These are phyloP conservation scores for Cephalotes varians DNA, from an alignment of 2,888 invertebrate species.

Conservation along the genomic window DNA sequence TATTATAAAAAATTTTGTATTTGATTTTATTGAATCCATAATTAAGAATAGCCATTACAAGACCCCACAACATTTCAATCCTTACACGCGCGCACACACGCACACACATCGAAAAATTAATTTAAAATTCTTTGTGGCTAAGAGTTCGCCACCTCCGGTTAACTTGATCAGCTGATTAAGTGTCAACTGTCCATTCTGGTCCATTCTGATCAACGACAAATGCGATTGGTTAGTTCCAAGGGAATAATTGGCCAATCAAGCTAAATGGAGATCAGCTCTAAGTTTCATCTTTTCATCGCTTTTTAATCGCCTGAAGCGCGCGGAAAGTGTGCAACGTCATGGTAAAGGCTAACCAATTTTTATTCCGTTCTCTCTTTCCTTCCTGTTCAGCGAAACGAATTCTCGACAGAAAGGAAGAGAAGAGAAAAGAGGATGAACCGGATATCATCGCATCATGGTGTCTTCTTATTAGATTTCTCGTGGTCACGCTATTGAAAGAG, in stretches of 20 bases:
- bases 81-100: background rate
- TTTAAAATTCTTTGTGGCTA: conserved; percentile 7
- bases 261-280: too few species aligned
- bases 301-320: background rate
- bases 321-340: background rate
- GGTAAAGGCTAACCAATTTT: conserved; percentile 24
- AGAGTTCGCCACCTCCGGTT: too few species aligned
- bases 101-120: background rate
- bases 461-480: conserved; percentile 72
- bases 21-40: conserved; percentile 1
- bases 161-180: too few species aligned
- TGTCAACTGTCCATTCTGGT: too few species aligned
- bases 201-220: too few species aligned
- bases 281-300: background rate
- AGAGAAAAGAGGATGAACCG: conserved; percentile 73
- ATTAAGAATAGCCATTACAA: background rate
- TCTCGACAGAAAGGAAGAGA: conserved; percentile 74
- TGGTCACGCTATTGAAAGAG: background rate
- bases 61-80: background rate
- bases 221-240: too few species aligned
- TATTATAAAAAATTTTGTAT: background rate
- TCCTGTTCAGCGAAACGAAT: conserved; percentile 69
- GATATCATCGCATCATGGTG: conserved; percentile 84
- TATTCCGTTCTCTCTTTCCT: background rate
- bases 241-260: too few species aligned